These are phyloP conservation scores for Sebastes taczanowskii DNA, from an alignment of 2,797 vertebrate species.

Conservation along the genomic window DNA sequence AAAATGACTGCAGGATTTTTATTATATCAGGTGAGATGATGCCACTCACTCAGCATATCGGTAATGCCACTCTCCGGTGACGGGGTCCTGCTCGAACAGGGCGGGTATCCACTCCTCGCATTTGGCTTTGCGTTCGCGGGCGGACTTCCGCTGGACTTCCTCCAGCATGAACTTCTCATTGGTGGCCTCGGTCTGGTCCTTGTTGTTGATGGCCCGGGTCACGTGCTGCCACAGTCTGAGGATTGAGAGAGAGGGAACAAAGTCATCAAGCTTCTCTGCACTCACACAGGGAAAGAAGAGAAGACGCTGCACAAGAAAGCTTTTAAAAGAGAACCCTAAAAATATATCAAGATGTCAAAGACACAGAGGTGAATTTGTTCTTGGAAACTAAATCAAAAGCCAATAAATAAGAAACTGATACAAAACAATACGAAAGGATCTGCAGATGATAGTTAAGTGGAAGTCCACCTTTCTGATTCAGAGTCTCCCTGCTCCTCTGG, in stretches of 20 bases:
- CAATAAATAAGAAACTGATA: not conserved
- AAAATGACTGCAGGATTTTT: too few species aligned
- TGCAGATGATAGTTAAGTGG: not conserved
- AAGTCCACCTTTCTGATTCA: constrained; percentile 91
- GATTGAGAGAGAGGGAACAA: not conserved
- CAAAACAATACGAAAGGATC: not conserved
- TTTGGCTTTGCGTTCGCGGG: constrained; percentile 92
- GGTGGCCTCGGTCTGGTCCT: constrained; percentile 98
- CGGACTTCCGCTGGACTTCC: constrained; percentile 92
- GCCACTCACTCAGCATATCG: constrained; percentile 93
- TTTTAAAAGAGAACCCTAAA: not conserved
- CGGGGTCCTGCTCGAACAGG: constrained; percentile 92
- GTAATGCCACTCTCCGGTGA: constrained; percentile 97
- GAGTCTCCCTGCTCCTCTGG: constrained; percentile 92
- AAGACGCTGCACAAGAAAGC: not conserved
- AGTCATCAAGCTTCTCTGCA: not conserved
- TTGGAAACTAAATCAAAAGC: not conserved
- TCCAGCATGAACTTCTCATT: constrained; percentile 96
- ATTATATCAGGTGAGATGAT: too few species aligned
- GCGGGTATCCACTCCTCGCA: constrained; percentile 91
- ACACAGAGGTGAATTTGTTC: not conserved
- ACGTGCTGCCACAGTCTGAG: constrained; percentile 97
- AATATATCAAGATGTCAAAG: not conserved
- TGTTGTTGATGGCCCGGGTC: constrained; percentile 95
- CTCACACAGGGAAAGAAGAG: not conserved